Evolutionary conservation across 2,113 vertebrate genomes (phyloP).

Genomic region (Scophthalmus maximus): DNA sequence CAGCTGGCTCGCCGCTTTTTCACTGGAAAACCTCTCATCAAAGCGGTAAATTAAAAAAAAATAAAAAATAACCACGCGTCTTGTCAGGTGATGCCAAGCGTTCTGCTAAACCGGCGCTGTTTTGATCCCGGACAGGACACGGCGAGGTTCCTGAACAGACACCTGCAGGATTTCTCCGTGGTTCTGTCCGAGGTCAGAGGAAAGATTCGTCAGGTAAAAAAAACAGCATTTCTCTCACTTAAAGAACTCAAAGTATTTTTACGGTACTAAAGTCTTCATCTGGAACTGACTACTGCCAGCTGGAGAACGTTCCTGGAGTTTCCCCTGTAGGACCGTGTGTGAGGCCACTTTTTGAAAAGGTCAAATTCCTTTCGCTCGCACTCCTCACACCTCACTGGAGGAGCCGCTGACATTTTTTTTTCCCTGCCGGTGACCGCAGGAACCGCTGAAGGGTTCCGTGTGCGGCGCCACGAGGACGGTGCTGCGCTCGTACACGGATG

Average conservation of each 20-base stretch:
- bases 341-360: slow-evolving; percentile 24
- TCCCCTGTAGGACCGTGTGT: slow-evolving; percentile 14
- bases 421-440: slow-evolving; percentile 49
- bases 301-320: slow-evolving; percentile 31
- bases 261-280: slow-evolving; percentile 1
- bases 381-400: too few relatives aligned
- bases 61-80: background rate
- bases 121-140: slow-evolving; percentile 63
- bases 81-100: background rate
- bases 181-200: slow-evolving; percentile 75
- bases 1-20: slow-evolving; percentile 76
- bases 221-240: too few relatives aligned
- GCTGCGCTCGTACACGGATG: slow-evolving; percentile 79
- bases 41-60: slow-evolving; percentile 62
- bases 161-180: slow-evolving; percentile 77
- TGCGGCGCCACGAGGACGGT: slow-evolving; percentile 53
- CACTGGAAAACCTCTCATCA: slow-evolving; percentile 79
- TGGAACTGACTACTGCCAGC: slow-evolving; percentile 37
- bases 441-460: slow-evolving; percentile 71
- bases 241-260: too few relatives aligned
- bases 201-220: slow-evolving; percentile 79
- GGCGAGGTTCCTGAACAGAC: slow-evolving; percentile 75
- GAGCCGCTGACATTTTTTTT: background rate
- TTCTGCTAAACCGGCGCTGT: slow-evolving; percentile 1
- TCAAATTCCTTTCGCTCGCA: too few relatives aligned